Percentiles rank a stretch among this genome's conserved stretches.
Conservation (phyloP, 2,888 invertebrate species). For the Drosophila anomelani region DNA sequence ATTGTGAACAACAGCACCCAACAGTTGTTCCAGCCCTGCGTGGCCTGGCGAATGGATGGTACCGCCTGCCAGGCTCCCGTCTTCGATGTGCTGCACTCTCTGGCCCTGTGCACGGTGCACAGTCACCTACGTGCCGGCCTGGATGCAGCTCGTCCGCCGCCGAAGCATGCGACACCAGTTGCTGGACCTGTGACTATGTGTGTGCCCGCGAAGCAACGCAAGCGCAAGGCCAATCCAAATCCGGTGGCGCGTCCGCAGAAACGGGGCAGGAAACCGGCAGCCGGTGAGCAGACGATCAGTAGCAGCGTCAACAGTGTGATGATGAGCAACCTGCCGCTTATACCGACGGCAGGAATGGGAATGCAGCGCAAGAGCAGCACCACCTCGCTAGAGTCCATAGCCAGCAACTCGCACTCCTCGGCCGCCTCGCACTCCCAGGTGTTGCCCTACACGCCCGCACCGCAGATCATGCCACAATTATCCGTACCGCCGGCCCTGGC, state of each 20-base stretch:
- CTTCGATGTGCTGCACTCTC: constrained; percentile 91
- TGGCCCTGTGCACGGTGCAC: constrained; percentile 94
- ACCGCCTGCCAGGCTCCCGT: constrained; percentile 92
- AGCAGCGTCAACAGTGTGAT: not conserved
- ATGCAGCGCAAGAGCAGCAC: constrained; percentile 83
- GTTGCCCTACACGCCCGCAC: constrained; percentile 52
- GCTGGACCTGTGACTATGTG: constrained; percentile 14
- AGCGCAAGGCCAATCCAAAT: constrained; percentile 74
- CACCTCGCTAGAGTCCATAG: constrained; percentile 83
- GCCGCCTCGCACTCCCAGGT: constrained; percentile 64
- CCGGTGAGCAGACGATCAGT: constrained; percentile 21
- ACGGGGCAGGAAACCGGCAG: constrained; percentile 85
- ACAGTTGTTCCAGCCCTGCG: constrained; percentile 91
- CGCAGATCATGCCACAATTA: constrained; percentile 50
- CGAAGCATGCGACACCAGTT: constrained; percentile 14
- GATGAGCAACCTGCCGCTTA: constrained; percentile 51
- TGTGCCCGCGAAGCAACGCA: constrained; percentile 51
- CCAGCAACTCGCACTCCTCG: constrained; percentile 82
- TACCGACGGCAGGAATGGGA: constrained; percentile 66
- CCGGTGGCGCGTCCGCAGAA: constrained; percentile 86
- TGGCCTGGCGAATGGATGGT: constrained; percentile 91
- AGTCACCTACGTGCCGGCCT: constrained; percentile 91
- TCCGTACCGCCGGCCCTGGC: constrained; percentile 73
- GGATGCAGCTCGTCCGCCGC: constrained; percentile 47
- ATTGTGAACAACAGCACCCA: constrained; percentile 94